Conservation (phyloP, 2,113 vertebrate genomes). For the Xiphorhynchus elegans region DNA sequence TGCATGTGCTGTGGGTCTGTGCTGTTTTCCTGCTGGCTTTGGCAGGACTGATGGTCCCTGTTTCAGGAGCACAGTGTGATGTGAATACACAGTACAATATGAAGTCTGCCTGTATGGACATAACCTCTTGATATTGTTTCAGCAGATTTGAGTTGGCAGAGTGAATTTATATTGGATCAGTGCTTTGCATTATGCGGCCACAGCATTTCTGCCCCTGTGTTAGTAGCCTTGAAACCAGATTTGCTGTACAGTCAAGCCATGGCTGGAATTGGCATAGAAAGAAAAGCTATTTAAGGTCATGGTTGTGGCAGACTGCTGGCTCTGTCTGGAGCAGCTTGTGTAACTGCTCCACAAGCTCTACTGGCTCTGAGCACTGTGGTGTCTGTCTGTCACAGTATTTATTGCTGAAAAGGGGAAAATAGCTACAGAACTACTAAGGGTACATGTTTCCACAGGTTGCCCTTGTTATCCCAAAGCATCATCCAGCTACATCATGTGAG, state of each 20-base stretch:
- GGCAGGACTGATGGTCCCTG: background rate
- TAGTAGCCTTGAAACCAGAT: background rate
- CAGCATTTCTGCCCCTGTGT: background rate
- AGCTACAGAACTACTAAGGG: background rate
- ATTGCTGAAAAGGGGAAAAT: background rate
- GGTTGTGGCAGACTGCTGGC: conserved; percentile 24
- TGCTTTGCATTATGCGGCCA: background rate
- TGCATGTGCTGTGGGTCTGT: accelerated
- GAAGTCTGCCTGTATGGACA: background rate
- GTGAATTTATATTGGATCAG: background rate
- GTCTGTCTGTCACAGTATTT: conserved; percentile 19
- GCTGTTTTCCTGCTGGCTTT: background rate
- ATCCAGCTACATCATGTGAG: background rate
- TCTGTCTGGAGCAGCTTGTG: conserved; percentile 16
- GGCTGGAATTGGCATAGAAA: background rate
- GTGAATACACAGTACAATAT: accelerated
- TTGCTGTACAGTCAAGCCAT: background rate
- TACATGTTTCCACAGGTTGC: background rate
- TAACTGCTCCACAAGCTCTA: background rate
- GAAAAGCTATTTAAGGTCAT: conserved; percentile 30
- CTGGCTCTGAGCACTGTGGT: background rate
- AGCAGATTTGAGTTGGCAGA: background rate
- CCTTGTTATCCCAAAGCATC: background rate
- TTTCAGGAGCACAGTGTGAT: background rate
- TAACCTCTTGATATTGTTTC: background rate